These are phyloP conservation scores for Theropithecus gelada DNA, from an alignment of 2,113 vertebrate genomes.

Conservation along the genomic window DNA sequence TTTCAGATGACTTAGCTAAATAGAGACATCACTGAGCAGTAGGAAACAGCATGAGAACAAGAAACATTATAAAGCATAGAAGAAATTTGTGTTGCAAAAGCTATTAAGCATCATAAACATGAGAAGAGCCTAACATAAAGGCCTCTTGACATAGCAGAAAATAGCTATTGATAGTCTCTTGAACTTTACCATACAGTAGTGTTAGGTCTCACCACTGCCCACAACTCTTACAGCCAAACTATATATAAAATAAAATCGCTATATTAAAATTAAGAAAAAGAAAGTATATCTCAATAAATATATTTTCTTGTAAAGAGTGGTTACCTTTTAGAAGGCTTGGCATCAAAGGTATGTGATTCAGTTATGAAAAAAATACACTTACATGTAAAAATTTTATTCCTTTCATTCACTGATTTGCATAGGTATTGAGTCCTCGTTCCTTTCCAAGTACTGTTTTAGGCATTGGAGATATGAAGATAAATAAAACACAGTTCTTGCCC, in stretches of 20 bases:
- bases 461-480: background rate
- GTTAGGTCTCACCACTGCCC: background rate
- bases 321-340: background rate
- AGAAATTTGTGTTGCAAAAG: background rate
- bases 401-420: conserved; percentile 1
- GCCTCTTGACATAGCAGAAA: background rate
- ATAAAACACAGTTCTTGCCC: background rate
- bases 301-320: background rate
- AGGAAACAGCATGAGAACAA: background rate
- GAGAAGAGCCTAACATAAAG: background rate
- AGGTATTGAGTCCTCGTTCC: background rate
- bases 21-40: background rate
- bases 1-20: background rate
- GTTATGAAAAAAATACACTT: background rate
- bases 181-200: background rate
- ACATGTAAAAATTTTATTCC: background rate
- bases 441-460: background rate
- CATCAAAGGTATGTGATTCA: background rate
- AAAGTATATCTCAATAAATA: background rate
- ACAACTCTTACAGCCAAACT: background rate
- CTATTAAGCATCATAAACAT: background rate
- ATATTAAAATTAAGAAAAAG: background rate
- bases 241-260: background rate
- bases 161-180: background rate
- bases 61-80: background rate